Base-by-base conservation (phyloP, 2,113 vertebrate genomes). In the Psilopsiagon aymara region DNA sequence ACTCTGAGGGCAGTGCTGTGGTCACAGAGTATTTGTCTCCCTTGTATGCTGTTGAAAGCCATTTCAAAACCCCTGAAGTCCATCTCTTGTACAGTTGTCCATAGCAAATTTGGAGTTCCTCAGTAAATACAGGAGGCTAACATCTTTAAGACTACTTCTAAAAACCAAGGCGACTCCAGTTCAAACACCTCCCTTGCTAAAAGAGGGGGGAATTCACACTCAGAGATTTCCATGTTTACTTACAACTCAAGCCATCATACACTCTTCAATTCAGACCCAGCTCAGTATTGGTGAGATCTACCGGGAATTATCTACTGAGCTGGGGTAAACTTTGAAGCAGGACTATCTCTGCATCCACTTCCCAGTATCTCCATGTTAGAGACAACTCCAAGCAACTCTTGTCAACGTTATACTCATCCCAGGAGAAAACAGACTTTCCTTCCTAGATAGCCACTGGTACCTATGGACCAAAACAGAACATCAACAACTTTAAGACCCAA, bases 21-120 rank as follows among this genome's bases (percentile, higher is more conserved):
- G 60, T 88, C 74, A 67, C 39, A 89, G 29, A 82, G 41, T 79
- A 82, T 92, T 88, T 44, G 62, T 92, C 53, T 95, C 76, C 59
- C 57, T 19, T 18, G 18, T 7, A 16, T 24, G 67, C 49, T 66
- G 79, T 13, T 63, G 29, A 44, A 83, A 89, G 74, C 46, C 25
- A 60, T 44, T 78, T 67, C 81, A 75, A 60, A 93, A 78, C 43
- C 49, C 55, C 46, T 29, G 3, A 44, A 41, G 13, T 39, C 33
- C 21, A 74, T 28, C 44, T 55, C 28, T 78, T 47, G 13, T 31
- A n/a, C 41, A 37, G 17, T 5, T 67, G 66, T n/a, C 68, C 27
- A 19, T 8, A 80, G 81, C 51, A 52, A 57, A 81, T 44, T 0
- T 49, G 13, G 17, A 49, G 27, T 46, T 78, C 63, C 73, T 82